These are phyloP conservation scores for Dromaius novaehollandiae DNA, from an alignment of 2,113 vertebrate species.

Conservation along the genomic window DNA sequence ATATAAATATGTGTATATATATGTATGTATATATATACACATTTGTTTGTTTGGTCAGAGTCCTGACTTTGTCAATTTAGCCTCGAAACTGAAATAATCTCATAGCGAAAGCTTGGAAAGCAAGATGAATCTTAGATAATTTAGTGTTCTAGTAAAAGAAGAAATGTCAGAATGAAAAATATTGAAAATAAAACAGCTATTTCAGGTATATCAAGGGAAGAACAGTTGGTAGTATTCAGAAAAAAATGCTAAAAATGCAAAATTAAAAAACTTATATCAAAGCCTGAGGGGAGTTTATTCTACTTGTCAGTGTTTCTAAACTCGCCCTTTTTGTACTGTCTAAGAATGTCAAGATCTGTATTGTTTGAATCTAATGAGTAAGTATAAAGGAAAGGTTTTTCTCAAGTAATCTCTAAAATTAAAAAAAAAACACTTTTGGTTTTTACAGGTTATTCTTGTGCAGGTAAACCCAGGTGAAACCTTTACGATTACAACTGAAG, in stretches of 20 bases:
- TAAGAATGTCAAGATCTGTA: background rate
- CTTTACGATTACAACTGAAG: slow-evolving; percentile 84
- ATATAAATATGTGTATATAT: background rate
- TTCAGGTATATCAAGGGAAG: background rate
- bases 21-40: fast-evolving
- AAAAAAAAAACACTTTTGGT: background rate
- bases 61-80: background rate
- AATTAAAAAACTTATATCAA: background rate
- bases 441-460: slow-evolving; percentile 81
- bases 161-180: background rate
- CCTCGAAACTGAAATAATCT: background rate
- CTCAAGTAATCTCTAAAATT: background rate
- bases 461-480: slow-evolving; percentile 87
- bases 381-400: background rate
- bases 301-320: background rate
- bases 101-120: background rate
- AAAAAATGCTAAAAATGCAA: background rate
- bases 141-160: background rate
- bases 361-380: background rate
- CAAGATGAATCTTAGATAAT: background rate
- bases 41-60: background rate
- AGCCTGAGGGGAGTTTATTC: background rate
- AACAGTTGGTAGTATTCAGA: background rate
- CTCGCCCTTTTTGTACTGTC: background rate
- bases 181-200: background rate